Evolutionary conservation across 2,888 invertebrate genomes (phyloP), one percentile per base, ranked within the genome.

Genomic region (Aphrophora alni): DNA sequence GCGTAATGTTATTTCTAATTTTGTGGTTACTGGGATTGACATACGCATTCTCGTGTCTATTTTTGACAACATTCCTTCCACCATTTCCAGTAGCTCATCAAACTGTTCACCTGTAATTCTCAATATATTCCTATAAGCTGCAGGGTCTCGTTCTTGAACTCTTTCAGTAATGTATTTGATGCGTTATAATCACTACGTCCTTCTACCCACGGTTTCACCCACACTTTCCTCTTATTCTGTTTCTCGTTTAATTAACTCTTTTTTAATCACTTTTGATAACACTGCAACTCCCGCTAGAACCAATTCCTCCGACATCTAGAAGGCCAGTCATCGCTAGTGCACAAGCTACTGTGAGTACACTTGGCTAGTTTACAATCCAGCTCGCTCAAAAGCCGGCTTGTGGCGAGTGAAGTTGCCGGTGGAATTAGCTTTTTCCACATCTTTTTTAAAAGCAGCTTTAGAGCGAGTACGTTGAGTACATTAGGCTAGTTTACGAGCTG

Each of bases 161-260:
- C 75, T 33, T 75, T 80, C 24, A 80, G 38, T 70, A 80, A 80
- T 59, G 69, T 76, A 70, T 38, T 75, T 69, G 80, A 80, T 80
- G 70, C 80, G 38, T 70, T 70, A 80, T 80, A 80, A 28, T 17
- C 38, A 28, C n/a, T 69, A 38, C 75, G 76, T 76, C 80, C 75
- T 27, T 26, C 71, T 76, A 80, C 38, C 80, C 76, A 80, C 78
- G 75, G 75, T 81, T 74, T 93, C 93, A 59, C 92, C 92, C 21
- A 93, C 94, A 26, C 94, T 94, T 83, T 94, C 94, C 87, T 97
- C 97, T 88, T 98, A 98, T 87, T 98, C 98, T 82, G 98, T 98
- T 88, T 98, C 98, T 88, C 95, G 93, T 28, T 73, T 10, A 24
- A 73, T 73, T 73, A 73, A 73, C 73, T 73, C 78, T 12, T 28